Percentiles rank a stretch among this genome's conserved stretches.
phyloP scores from a whole-genome alignment of 2,113 vertebrate genomes.

The Chamaetylas fuelleborni region DNA sequence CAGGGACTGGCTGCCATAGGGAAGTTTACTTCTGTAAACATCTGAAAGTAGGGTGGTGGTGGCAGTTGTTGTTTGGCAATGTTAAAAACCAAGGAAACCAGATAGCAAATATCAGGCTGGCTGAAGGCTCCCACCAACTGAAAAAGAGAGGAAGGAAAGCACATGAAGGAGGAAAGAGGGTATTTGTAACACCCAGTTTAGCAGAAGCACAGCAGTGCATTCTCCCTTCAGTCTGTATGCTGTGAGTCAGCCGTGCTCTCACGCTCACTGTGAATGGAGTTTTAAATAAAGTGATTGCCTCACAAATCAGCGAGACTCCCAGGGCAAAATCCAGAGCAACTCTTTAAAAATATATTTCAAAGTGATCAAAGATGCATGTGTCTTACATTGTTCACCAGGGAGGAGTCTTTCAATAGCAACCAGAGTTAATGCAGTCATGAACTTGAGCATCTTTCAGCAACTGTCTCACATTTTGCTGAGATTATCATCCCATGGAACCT shows the following conservation, averaged over 20 bases:
- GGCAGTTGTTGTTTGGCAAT: background rate
- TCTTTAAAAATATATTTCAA: slow-evolving; percentile 10
- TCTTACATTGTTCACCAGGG: background rate
- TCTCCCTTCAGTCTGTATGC: background rate
- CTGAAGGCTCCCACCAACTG: background rate
- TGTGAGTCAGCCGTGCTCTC: background rate
- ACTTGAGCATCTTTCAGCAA: background rate
- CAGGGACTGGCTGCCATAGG: background rate
- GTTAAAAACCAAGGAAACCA: slow-evolving; percentile 4
- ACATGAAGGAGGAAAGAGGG: background rate
- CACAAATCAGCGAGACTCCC: background rate
- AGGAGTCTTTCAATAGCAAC: background rate
- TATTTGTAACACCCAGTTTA: background rate
- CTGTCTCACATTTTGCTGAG: background rate
- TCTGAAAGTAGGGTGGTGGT: background rate
- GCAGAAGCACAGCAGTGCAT: background rate
- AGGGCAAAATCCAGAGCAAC: background rate
- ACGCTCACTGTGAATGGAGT: background rate
- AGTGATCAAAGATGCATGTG: background rate
- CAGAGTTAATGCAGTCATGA: background rate
- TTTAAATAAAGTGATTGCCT: background rate
- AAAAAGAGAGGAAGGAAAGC: background rate
- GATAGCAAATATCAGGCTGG: background rate
- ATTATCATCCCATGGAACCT: background rate
- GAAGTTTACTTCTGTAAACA: background rate